Evolutionary conservation across 2,888 invertebrate genomes (phyloP).

Genomic region (Thymelicus sylvestris): DNA sequence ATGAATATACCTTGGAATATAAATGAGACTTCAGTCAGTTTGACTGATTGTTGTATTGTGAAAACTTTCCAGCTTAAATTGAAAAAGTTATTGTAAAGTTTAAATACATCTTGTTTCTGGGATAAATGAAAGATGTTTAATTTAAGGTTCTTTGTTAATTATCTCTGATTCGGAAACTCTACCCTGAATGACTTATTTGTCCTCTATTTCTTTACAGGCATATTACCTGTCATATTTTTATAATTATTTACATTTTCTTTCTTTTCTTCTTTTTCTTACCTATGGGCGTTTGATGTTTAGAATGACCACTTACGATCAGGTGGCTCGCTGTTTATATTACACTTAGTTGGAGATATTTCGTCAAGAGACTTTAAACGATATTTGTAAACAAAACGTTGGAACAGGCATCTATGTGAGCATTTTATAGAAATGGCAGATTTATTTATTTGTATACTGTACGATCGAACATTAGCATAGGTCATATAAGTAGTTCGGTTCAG

Average conservation of each 20-base stretch:
- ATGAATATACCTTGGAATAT: neutral
- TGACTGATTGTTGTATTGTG: slow-evolving; percentile 12
- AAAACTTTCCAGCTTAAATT: slow-evolving; percentile 2
- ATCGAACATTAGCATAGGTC: no score
- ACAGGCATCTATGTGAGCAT: no score
- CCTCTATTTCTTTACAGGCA: neutral
- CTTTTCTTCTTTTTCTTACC: no score
- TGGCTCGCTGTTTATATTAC: neutral
- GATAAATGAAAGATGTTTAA: slow-evolving; percentile 3
- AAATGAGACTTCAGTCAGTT: slow-evolving; percentile 9
- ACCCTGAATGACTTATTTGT: neutral
- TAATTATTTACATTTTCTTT: no score
- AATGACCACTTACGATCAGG: no score
- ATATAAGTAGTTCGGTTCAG: no score
- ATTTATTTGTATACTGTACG: no score
- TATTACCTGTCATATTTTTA: neutral
- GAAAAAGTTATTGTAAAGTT: slow-evolving; percentile 13
- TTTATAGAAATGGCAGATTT: no score
- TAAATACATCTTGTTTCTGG: slow-evolving; percentile 4
- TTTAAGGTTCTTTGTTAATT: neutral
- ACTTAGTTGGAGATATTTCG: neutral
- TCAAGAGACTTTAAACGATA: no score
- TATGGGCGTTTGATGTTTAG: no score
- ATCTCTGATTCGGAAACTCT: neutral
- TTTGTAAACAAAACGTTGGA: no score